Conservation (phyloP, 2,113 vertebrate genomes). For the Papio anubis region DNA sequence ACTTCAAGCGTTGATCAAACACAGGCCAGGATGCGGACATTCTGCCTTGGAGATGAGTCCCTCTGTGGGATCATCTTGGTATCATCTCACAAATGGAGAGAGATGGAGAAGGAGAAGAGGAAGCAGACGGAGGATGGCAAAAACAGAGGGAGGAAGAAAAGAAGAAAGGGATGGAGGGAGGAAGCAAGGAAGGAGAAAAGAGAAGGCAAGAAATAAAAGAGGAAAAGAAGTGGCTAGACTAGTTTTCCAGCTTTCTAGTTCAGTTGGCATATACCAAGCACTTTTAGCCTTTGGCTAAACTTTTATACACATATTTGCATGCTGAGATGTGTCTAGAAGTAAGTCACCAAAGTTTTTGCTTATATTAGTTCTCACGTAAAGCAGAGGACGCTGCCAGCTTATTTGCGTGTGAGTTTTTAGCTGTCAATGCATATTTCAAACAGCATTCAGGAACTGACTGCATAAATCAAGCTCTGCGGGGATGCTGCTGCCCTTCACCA, state of each 20-base stretch:
- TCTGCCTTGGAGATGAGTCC: conserved; percentile 49
- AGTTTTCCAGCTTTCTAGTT: conserved; percentile 14
- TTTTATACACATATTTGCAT: not conserved
- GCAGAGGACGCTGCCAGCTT: not conserved
- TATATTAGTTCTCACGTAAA: not conserved
- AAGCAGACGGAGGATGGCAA: not conserved
- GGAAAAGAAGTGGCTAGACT: conserved; percentile 2
- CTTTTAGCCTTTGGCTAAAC: not conserved
- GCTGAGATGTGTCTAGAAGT: not conserved
- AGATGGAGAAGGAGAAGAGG: not conserved
- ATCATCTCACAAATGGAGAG: not conserved
- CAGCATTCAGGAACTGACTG: not conserved
- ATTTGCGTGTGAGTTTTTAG: not conserved
- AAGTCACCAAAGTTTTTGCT: not conserved
- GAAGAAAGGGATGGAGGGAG: conserved; percentile 85
- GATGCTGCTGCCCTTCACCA: not conserved
- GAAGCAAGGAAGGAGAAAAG: not conserved
- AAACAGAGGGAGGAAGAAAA: conserved; percentile 63
- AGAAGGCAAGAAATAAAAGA: not conserved
- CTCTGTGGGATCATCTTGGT: not conserved
- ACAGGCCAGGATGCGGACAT: not conserved
- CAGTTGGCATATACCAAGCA: not conserved
- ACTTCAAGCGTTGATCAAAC: conserved; percentile 64
- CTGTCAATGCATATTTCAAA: not conserved
- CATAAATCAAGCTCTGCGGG: not conserved